A percentile compares a stretch with the other conserved stretches of the same genome.
phyloP scores from a whole-genome alignment of 2,888 invertebrate species.

The Mellilla xanthometata region DNA sequence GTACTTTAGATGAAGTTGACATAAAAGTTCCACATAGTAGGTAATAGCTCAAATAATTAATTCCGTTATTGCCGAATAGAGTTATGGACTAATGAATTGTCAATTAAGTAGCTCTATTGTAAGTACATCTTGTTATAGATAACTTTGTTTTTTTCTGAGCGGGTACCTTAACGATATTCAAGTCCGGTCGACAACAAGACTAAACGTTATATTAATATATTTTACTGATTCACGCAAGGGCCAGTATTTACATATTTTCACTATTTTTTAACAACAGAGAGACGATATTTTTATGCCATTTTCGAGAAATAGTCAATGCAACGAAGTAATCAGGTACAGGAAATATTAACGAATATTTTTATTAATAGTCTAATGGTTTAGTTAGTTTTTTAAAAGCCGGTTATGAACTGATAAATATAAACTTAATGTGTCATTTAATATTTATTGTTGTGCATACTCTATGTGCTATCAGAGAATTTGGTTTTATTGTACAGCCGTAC shows the following conservation, averaged over 20 bases:
- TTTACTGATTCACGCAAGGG: slow-evolving; percentile 33
- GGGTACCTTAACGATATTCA: slow-evolving; percentile 8
- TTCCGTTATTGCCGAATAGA: too few species aligned
- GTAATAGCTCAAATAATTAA: too few species aligned
- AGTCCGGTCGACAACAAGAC: neutral
- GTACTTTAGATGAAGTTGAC: too few species aligned
- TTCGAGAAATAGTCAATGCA: slow-evolving; percentile 51
- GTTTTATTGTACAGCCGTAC: neutral
- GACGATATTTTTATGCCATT: slow-evolving; percentile 38
- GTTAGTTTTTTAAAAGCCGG: slow-evolving; percentile 53
- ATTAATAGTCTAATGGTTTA: slow-evolving; percentile 52
- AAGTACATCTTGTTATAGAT: slow-evolving; percentile 38
- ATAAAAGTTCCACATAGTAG: too few species aligned
- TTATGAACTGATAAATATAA: slow-evolving; percentile 43
- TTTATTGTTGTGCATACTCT: slow-evolving; percentile 11
- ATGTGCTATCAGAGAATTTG: slow-evolving; percentile 2
- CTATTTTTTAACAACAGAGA: slow-evolving; percentile 31
- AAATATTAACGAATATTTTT: slow-evolving; percentile 48
- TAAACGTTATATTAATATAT: slow-evolving; percentile 1
- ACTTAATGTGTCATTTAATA: slow-evolving; percentile 37
- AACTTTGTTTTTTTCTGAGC: slow-evolving; percentile 27
- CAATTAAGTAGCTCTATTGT: slow-evolving; percentile 57
- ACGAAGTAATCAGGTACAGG: slow-evolving; percentile 62
- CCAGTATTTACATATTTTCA: slow-evolving; percentile 41
- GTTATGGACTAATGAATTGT: slow-evolving; percentile 42